A percentile compares a stretch with the other conserved stretches of the same genome.
phyloP scores from a whole-genome alignment of 2,888 invertebrate species.

The Archaeoteleia sp. region DNA sequence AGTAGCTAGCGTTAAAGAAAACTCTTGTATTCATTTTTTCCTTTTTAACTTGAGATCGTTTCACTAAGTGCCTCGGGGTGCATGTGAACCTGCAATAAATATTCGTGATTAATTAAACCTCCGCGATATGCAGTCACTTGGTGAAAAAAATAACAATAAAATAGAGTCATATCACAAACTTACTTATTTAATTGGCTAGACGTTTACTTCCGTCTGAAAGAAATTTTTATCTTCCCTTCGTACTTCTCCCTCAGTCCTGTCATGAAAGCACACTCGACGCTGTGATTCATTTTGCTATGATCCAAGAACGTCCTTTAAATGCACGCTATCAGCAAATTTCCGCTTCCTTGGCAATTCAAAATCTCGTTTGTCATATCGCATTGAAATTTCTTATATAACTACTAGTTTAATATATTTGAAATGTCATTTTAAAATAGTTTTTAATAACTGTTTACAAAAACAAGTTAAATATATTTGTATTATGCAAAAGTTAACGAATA shows the following conservation, averaged over 20 bases:
- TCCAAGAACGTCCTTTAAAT: constrained; percentile 36
- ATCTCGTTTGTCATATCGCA: constrained; percentile 35
- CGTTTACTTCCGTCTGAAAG: constrained; percentile 24
- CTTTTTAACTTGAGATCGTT: no score
- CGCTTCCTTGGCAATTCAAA: constrained; percentile 28
- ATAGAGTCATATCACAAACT: constrained; percentile 11
- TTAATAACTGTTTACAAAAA: no score
- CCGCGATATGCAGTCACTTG: constrained; percentile 52
- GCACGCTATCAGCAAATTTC: constrained; percentile 46
- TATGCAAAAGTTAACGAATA: no score
- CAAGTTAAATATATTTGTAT: no score
- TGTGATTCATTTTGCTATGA: constrained; percentile 30
- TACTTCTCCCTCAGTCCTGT: neutral
- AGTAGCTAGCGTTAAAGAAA: no score
- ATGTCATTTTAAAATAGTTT: no score
- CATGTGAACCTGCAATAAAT: constrained; percentile 67
- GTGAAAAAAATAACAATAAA: constrained; percentile 36
- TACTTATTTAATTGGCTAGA: constrained; percentile 32
- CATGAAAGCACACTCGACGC: constrained; percentile 30
- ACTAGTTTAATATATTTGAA: no score
- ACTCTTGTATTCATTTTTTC: no score
- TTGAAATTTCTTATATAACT: no score
- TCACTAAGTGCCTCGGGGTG: constrained; percentile 66
- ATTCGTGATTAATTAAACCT: constrained; percentile 62
- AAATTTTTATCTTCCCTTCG: constrained; percentile 13